Conservation (phyloP, 2,888 invertebrate species). For the Drymonia ruficornis region DNA sequence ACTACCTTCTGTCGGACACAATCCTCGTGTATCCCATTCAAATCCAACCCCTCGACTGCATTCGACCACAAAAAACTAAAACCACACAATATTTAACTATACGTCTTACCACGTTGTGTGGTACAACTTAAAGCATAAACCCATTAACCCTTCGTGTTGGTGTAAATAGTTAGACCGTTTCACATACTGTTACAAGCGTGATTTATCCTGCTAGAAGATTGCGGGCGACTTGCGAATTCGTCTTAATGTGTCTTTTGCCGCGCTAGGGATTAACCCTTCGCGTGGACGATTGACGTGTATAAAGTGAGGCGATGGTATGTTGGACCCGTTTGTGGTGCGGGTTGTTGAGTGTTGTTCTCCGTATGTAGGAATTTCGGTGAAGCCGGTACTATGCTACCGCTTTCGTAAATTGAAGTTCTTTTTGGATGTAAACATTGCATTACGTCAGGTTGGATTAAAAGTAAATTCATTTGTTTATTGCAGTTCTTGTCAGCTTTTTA, state of each 20-base stretch:
- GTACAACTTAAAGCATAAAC: background rate
- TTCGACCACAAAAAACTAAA: too few species aligned
- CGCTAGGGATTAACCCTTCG: slow-evolving; percentile 44
- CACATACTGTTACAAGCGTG: slow-evolving; percentile 34
- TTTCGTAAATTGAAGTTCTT: too few species aligned
- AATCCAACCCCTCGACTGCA: too few species aligned
- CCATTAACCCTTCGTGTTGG: slow-evolving; percentile 10
- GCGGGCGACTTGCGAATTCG: slow-evolving; percentile 45
- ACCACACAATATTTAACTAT: too few species aligned
- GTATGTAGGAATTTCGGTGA: too few species aligned
- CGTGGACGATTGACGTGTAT: slow-evolving; percentile 45
- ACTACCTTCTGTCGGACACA: too few species aligned
- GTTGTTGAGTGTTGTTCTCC: background rate
- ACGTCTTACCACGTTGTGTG: background rate
- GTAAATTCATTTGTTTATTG: too few species aligned
- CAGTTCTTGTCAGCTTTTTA: too few species aligned
- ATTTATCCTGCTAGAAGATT: slow-evolving; percentile 47
- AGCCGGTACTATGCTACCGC: too few species aligned
- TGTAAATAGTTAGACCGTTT: slow-evolving; percentile 42
- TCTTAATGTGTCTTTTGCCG: slow-evolving; percentile 54
- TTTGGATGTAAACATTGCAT: too few species aligned
- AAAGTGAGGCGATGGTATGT: slow-evolving; percentile 34
- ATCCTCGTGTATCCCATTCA: too few species aligned
- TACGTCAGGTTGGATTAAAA: too few species aligned
- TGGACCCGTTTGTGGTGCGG: slow-evolving; percentile 16